A percentile compares a stretch with the other conserved stretches of the same genome.
These are phyloP conservation scores for Biston stratarius DNA, from an alignment of 2,888 invertebrate genomes.

Conservation along the genomic window DNA sequence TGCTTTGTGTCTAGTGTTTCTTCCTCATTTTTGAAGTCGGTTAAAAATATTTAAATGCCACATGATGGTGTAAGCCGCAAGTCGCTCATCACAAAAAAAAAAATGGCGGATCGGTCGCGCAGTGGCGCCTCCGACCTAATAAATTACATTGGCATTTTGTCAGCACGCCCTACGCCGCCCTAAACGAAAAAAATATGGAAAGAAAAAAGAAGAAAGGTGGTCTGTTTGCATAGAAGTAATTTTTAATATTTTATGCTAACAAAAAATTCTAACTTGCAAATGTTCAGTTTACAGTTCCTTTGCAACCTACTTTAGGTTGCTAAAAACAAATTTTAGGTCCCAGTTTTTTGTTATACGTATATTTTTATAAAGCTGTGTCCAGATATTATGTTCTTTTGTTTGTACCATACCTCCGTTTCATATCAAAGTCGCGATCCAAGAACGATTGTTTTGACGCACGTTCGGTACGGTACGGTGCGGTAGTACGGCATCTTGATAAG, in stretches of 20 bases:
- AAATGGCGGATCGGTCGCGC: conserved; percentile 56
- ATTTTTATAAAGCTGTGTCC: too few species aligned
- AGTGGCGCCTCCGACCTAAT: conserved; percentile 74
- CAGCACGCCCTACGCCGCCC: conserved; percentile 73
- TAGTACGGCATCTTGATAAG: too few species aligned
- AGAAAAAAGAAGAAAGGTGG: conserved; percentile 26
- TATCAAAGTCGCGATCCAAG: too few species aligned
- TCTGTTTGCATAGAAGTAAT: conserved; percentile 22
- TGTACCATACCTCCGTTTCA: too few species aligned
- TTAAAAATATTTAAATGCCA: not conserved
- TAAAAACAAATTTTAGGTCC: too few species aligned
- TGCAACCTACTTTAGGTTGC: too few species aligned
- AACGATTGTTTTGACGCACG: too few species aligned
- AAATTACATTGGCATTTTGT: conserved; percentile 78
- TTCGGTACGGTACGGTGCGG: too few species aligned
- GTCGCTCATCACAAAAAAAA: conserved; percentile 32
- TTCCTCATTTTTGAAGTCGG: not conserved
- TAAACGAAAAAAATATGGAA: conserved; percentile 15
- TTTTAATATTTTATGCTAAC: conserved; percentile 13
- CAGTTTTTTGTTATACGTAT: too few species aligned
- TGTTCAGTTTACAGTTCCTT: too few species aligned
- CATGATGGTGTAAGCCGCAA: not conserved
- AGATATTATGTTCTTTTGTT: too few species aligned
- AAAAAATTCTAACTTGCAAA: not conserved
- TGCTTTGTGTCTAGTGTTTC: too few species aligned